These are phyloP conservation scores for Capitulum mitella DNA, from an alignment of 2,888 invertebrate genomes.

Conservation along the genomic window DNA sequence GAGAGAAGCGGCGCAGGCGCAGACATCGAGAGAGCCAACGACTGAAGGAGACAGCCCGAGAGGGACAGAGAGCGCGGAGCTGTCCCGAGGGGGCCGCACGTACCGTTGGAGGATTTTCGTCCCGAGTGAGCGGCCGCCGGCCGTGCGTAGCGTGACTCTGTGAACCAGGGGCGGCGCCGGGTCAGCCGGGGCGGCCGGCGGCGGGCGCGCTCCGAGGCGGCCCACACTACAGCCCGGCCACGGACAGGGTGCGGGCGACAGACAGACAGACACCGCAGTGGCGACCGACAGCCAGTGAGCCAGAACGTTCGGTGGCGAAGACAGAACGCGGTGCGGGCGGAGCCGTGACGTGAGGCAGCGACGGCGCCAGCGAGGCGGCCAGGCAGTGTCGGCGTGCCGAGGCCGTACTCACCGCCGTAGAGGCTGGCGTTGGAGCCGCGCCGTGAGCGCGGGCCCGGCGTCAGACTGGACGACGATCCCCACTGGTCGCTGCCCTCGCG, in stretches of 20 bases:
- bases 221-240: no score
- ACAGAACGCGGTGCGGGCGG: background rate
- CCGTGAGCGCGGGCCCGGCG: slow-evolving; percentile 27
- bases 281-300: background rate
- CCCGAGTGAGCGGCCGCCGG: background rate
- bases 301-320: no score
- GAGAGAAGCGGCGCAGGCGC: no score
- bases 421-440: slow-evolving; percentile 36
- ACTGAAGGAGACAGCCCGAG: background rate
- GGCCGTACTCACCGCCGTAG: slow-evolving; percentile 31
- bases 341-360: no score
- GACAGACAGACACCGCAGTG: background rate
- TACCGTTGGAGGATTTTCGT: slow-evolving; percentile 2
- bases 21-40: no score
- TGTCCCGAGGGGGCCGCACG: background rate
- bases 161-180: background rate
- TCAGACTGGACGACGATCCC: slow-evolving; percentile 34
- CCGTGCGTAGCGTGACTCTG: background rate
- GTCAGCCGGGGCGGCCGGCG: background rate
- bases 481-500: slow-evolving; percentile 12
- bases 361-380: no score
- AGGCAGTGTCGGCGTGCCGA: background rate
- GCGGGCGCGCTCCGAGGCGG: no score
- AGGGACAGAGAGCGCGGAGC: background rate
- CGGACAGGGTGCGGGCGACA: no score